A percentile compares a stretch with the other conserved stretches of the same genome.
Conservation (phyloP, 2,888 invertebrate genomes). For the Aleiodes testaceus region DNA sequence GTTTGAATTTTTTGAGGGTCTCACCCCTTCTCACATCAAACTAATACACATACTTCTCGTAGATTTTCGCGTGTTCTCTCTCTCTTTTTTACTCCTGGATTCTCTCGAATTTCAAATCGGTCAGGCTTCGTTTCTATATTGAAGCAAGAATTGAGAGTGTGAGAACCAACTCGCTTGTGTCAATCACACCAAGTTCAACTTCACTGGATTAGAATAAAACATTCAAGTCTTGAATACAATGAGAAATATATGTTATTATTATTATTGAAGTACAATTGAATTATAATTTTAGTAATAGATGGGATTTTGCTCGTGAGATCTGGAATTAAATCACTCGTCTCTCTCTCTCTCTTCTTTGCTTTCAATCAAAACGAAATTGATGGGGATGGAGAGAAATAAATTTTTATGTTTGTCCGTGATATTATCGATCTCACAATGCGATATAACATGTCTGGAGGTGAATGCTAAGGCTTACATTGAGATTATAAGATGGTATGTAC, state of each 20-base stretch:
- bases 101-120: conserved; percentile 14
- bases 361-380: conserved; percentile 11
- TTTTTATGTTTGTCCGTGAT: conserved; percentile 1
- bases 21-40: conserved; percentile 24
- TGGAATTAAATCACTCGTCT: neutral
- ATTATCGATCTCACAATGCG: neutral
- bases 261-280: neutral
- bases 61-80: neutral
- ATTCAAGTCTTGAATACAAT: neutral
- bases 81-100: neutral
- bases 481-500: conserved; percentile 20
- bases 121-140: conserved; percentile 10
- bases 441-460: conserved; percentile 3
- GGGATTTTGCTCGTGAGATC: neutral
- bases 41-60: neutral
- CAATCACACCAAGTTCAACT: conserved; percentile 37
- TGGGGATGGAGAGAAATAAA: neutral
- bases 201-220: conserved; percentile 18
- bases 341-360: neutral
- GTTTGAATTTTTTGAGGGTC: conserved; percentile 32
- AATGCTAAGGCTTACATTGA: neutral
- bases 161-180: conserved; percentile 55
- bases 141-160: conserved; percentile 49
- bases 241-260: too few relatives aligned
- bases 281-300: neutral